Base-by-base conservation (phyloP, 2,113 vertebrate genomes). In the Mesembrinibis cayennensis region DNA sequence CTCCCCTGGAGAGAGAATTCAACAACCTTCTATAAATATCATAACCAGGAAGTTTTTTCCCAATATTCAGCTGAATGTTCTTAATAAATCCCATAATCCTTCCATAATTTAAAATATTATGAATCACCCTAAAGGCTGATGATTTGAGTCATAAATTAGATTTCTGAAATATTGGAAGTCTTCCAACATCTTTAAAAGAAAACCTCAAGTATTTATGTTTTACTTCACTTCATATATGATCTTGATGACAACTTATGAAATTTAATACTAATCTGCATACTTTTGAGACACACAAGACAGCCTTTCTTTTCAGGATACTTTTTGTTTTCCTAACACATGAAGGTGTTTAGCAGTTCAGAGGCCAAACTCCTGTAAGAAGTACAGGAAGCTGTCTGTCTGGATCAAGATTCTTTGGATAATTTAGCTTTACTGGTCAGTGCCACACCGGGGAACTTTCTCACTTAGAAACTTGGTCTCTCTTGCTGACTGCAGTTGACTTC, bases 41-140 rank as follows among this genome's bases (percentile, higher is more conserved):
- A 23, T 53, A 70, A 76, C 27, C 36, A 47, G 22, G n/a, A 87
- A 11, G 0, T 29, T 90, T 91, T 92, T 72, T 3, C 47, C 34
- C n/a, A n/a, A 4, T 90, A n/a, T 83, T 86, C 29, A 78, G 17
- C 50, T 85, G 67, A 85, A 81, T 70, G 47, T 94, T 96, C 42
- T 66, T 83, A 86, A 70, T 86, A 96, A 93, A 90, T 87, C 47
- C n/a, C 32, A 52, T 74, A 89, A 92, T 90, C 52, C 80, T 90
- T 66, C 47, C 5, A 3, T 71, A 93, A 77, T 87, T 70, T 80
- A 45, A 83, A 86, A 53, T 42, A 11, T 78, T 95, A 59, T 16
- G 25, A 87, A 87, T 87, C 5, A 30, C 52, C 36, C 32, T 59
- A 76, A 87, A 74, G 70, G 56, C 44, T 89, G 61, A 45, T 86